Percentiles rank a stretch among this genome's conserved stretches.
Conservation (phyloP, 2,888 invertebrate species). For the Tortrix viridana region DNA sequence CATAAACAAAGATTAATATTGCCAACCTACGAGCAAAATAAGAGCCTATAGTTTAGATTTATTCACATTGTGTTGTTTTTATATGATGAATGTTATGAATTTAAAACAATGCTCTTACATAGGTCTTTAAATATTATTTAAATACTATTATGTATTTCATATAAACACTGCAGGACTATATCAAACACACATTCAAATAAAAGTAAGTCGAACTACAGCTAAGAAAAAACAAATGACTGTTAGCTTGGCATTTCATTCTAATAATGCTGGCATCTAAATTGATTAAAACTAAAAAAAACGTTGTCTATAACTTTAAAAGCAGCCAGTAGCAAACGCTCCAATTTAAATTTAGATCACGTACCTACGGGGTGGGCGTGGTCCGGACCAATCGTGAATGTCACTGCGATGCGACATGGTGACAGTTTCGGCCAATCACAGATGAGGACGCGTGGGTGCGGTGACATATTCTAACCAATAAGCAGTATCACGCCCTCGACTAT, state of each 20-base stretch:
- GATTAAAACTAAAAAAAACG: constrained; percentile 23
- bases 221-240: too few species aligned
- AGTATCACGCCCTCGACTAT: constrained; percentile 60
- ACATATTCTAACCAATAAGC: constrained; percentile 71
- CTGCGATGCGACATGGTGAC: constrained; percentile 77
- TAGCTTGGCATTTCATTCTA: neutral
- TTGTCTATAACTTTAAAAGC: constrained; percentile 25
- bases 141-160: too few species aligned
- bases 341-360: constrained; percentile 50
- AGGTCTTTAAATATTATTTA: too few species aligned
- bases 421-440: constrained; percentile 70
- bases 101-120: too few species aligned
- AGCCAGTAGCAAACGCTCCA: constrained; percentile 38
- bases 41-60: too few species aligned
- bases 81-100: too few species aligned
- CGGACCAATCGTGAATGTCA: constrained; percentile 72
- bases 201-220: too few species aligned
- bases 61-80: too few species aligned
- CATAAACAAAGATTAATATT: too few species aligned
- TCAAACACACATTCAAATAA: too few species aligned
- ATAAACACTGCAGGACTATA: too few species aligned
- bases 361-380: constrained; percentile 62
- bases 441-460: constrained; percentile 61
- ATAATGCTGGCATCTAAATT: constrained; percentile 5
- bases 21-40: too few species aligned